phyloP scores from a whole-genome alignment of 2,888 invertebrate genomes.

The Leptothorax acervorum region DNA sequence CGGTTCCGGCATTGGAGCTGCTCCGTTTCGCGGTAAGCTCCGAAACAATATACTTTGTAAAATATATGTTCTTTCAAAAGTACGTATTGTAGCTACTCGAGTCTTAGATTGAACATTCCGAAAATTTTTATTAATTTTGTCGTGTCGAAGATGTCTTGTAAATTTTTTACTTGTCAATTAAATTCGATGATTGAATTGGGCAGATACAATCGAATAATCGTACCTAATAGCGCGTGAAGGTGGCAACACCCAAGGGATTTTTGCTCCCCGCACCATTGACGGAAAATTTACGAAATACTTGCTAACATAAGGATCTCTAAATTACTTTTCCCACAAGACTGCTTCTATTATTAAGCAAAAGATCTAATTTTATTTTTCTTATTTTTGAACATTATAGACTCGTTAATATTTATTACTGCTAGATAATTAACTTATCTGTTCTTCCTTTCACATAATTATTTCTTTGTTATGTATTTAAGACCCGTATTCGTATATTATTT shows the following conservation, averaged over 20 bases:
- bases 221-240: background rate
- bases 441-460: background rate
- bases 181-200: background rate
- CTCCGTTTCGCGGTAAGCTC: no score
- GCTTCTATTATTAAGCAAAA: constrained; percentile 10
- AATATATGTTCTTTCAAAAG: background rate
- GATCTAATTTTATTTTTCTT: background rate
- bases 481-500: background rate
- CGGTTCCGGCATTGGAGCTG: no score
- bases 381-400: background rate
- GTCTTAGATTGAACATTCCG: background rate
- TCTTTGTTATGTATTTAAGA: background rate
- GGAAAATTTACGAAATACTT: constrained; percentile 54
- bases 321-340: constrained; percentile 49
- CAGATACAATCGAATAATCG: constrained; percentile 1
- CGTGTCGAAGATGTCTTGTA: background rate
- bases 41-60: background rate
- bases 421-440: background rate
- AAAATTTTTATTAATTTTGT: background rate
- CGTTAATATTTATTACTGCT: background rate
- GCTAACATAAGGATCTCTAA: constrained; percentile 56
- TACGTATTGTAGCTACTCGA: background rate
- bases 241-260: constrained; percentile 15
- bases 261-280: constrained; percentile 20
- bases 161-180: background rate